Percentiles rank a stretch among this genome's conserved stretches.
These are phyloP conservation scores for Apis dorsata DNA, from an alignment of 1,140 invertebrate genomes.

Conservation along the genomic window DNA sequence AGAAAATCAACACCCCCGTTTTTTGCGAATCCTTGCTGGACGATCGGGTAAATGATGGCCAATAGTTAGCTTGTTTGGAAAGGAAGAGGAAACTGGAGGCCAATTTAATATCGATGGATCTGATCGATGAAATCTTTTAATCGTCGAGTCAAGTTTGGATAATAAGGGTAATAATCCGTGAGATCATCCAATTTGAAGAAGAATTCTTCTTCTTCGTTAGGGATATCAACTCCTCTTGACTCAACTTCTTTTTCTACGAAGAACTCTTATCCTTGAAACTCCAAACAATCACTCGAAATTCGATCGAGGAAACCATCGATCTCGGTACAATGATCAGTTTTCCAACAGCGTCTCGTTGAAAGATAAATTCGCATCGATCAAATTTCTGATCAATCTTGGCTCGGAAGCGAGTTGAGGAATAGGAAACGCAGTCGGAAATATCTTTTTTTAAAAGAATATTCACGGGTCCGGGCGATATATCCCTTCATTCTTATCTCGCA, in stretches of 20 bases:
- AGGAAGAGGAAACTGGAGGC: background rate
- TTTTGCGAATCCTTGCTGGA: background rate
- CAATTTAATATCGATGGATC: background rate
- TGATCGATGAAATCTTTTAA: background rate
- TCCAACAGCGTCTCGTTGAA: background rate
- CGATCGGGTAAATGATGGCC: background rate
- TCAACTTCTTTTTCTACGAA: background rate
- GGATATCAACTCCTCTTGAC: background rate
- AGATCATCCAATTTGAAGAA: background rate
- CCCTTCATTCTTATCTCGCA: constrained; percentile 57
- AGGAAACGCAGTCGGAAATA: background rate
- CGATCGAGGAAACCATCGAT: background rate
- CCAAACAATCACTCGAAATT: background rate
- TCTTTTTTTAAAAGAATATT: constrained; percentile 21
- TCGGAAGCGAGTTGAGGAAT: no score
- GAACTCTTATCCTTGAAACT: background rate
- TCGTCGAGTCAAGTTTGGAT: background rate
- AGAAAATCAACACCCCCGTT: constrained; percentile 6
- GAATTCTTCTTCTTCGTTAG: background rate
- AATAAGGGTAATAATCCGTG: background rate
- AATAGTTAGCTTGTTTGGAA: background rate
- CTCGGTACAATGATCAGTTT: background rate
- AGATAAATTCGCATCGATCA: constrained; percentile 30
- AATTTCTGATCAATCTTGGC: constrained; percentile 38
- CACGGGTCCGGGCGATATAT: constrained; percentile 43